Evolutionary conservation across 2,797 vertebrate species (phyloP).

Genomic region (Ispidina lecontei): DNA sequence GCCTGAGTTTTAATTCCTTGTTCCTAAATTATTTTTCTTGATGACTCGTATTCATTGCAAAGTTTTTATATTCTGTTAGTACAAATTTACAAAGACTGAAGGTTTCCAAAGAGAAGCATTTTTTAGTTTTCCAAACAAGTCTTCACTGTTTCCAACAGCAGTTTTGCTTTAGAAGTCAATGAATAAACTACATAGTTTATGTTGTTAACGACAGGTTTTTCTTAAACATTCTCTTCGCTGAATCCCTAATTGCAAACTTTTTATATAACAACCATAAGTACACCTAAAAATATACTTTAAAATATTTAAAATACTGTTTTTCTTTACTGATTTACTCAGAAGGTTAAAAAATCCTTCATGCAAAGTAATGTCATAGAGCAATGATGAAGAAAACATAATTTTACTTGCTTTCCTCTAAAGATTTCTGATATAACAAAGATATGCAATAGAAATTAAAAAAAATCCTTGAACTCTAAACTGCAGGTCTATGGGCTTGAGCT

Average conservation of each 20-base stretch:
- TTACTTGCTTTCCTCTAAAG: not conserved
- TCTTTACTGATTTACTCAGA: not conserved
- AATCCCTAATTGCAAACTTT: not conserved
- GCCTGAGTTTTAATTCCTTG: not conserved
- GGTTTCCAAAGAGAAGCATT: not conserved
- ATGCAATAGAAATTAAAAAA: not conserved
- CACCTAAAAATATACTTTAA: not conserved
- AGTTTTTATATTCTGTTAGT: not conserved
- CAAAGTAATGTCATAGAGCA: not conserved
- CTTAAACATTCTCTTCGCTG: not conserved
- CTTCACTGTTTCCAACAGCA: not conserved
- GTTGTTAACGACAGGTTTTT: not conserved
- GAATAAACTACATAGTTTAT: not conserved
- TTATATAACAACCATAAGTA: not conserved
- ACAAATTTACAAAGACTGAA: not conserved
- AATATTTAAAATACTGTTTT: not conserved
- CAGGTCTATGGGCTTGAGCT: not conserved
- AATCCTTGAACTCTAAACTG: accelerated
- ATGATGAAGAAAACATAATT: not conserved
- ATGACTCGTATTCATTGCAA: not conserved
- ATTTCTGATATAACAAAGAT: not conserved
- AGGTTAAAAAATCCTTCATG: not conserved
- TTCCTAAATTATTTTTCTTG: not conserved
- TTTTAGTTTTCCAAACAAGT: not conserved
- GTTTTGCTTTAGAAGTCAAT: not conserved